Base-by-base conservation (phyloP, 1,140 invertebrate species). In the Medauroidea extradentata region DNA sequence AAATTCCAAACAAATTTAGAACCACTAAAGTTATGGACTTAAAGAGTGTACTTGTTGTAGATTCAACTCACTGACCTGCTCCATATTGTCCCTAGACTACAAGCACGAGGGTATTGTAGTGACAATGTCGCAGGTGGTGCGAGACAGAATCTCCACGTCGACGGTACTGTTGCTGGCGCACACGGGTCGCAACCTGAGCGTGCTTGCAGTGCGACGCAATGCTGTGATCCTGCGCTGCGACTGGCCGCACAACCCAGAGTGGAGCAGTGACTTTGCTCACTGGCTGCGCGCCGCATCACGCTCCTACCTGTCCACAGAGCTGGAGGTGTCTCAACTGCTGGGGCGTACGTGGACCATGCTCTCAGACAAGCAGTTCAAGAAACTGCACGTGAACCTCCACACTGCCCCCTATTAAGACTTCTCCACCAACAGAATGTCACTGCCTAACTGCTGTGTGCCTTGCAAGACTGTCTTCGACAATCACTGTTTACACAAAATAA, bases 121-220 rank as follows among this genome's bases (percentile, higher is more conserved):
- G 18, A 1, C 18, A 14, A 18, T 50, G 13, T 55, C 71, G 24
- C 65, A 89, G 87, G 77, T 90, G 63, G 81, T 93, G 16, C 79
- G 87, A 3, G 90, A 93, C 67, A 78, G 87, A 68, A 82, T 94
- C 51, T 93, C 90, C 1, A 91, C 90, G 0, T 80, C 85, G 0
- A 92, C 90, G 1, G 77, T 91, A 13, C 71, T 94, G 24, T 74
- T 93, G n/a, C 77, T 93, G 25, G 87, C 85, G 0, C 77, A 79
- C 38, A 82, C 81, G 1, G 83, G 83, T 2, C 82, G 82, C 55
- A 83, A 83, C 60, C 74, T 94, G 21, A 74, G 77, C 29, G 77
- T 78, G 34, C 75, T 93, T 1, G 79, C 86, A 55, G 83, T 94
- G 1, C 73, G 91, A 43, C 76, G 84, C 42, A 91, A 91, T 69